These are phyloP conservation scores for Lithophane ornitopus DNA, from an alignment of 2,888 invertebrate species.

Conservation along the genomic window DNA sequence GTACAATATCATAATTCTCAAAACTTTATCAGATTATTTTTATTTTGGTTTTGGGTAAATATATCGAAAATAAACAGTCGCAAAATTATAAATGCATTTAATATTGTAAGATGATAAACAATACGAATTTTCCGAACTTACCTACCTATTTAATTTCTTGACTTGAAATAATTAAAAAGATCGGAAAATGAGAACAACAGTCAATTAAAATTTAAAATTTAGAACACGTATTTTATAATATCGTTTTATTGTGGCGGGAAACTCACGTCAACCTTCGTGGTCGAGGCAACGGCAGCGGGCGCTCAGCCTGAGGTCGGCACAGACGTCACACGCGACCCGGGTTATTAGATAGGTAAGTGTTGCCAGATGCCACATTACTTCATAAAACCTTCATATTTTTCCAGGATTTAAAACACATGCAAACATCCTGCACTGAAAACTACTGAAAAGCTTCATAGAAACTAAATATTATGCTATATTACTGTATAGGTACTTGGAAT, in stretches of 20 bases:
- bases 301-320: conserved; percentile 76
- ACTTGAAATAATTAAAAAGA: background rate
- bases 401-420: conserved; percentile 28
- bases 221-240: conserved; percentile 28
- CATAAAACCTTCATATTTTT: conserved; percentile 55
- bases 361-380: conserved; percentile 58
- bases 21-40: conserved; percentile 33
- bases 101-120: background rate
- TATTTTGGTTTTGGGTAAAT: conserved; percentile 10
- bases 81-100: background rate
- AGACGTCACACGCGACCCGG: conserved; percentile 84
- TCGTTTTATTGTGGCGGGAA: conserved; percentile 69
- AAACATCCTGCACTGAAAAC: conserved; percentile 11
- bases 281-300: conserved; percentile 67
- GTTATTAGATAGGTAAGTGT: conserved; percentile 75
- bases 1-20: conserved; percentile 22
- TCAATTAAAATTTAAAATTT: conserved; percentile 32
- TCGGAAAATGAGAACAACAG: background rate
- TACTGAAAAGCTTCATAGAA: conserved; percentile 23
- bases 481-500: conserved; percentile 14
- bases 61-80: conserved; percentile 24
- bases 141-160: conserved; percentile 3
- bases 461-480: conserved; percentile 24
- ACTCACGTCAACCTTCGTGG: conserved; percentile 77
- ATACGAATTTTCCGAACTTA: background rate